Evolutionary conservation across 2,888 invertebrate species (phyloP), one percentile per base, ranked within the genome.

Genomic region (Polymixis flavicincta): DNA sequence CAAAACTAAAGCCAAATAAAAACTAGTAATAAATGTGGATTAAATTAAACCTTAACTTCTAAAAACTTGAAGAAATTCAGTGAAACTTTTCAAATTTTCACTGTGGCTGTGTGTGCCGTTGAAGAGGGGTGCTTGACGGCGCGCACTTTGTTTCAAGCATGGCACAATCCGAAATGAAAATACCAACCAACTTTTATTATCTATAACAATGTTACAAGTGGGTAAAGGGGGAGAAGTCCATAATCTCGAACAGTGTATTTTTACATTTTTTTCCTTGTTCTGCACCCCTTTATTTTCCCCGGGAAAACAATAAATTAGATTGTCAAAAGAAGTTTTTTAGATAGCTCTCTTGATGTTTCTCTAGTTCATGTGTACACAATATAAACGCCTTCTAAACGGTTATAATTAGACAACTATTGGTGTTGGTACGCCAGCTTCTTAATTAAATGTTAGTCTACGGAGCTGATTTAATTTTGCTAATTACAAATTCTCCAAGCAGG

Each of bases 41-140:
- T 78, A 88, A 90, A 90, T 90, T 89, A 88, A 89, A 89, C 76
- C 77, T 65, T 80, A 87, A 88, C 88, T 87, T 87, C 59, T 72
- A 28, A 81, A 83, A 86, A 85, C 85, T 88, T 76, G 64, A 78
- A 88, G 77, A 82, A 84, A 85, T 85, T 82, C 84, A 82, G 78
- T 79, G 67, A 77, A 92, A 92, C 89, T 92, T 91, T 91, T 89
- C 85, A 87, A 90, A 91, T 91, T 90, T 90, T 88, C 90, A 89
- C 87, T 88, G 85, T 87, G 80, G 85, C 84, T 84, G 78, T 80
- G 78, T 70, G 79, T 77, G 75, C 71, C 61, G 73, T 48, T 57
- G 81, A 76, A 82, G 74, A 71, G 79, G 79, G 61, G 64, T 67
- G 74, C 76, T 76, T 65, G 72, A 67, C 66, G 74, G 76, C 65